Evolutionary conservation across 2,888 invertebrate genomes (phyloP), one percentile per base, ranked within the genome.

Genomic region (Taphrorychus bicolor): DNA sequence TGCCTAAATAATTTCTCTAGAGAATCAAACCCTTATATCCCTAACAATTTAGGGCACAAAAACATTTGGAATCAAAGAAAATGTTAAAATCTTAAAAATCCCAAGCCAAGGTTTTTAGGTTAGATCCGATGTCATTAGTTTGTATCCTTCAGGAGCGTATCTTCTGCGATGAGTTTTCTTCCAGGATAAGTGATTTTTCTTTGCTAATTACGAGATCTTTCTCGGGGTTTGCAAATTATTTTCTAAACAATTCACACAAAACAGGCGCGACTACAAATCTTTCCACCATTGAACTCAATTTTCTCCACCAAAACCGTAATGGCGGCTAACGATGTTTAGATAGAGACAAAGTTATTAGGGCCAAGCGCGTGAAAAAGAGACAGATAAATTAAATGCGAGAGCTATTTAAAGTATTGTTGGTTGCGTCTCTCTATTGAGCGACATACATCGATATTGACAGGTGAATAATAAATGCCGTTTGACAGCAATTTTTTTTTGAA

Each of bases 321-420:
- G 76, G 78, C 78, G 79, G 77, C 78, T 79, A 78, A 78, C 77
- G 78, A 78, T 79, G 79, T 79, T 79, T 79, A 79, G 79, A 79
- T 78, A 74, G 77, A 73, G 76, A 75, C 67, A 64, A 60, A 52
- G 40, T 65, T 69, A 74, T 66, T 52, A 59, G 41, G 51, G 22
- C 23, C 21, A 5, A 19, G 40, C 16, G 14, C 41, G n/a, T 22
- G 24, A 52, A 53, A 70, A 58, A 24, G 32, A 41, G 69, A 65
- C 24, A 18, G 19, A 57, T 14, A 14, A 19, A 56, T 14, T 41
- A 54, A 21, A 45, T 17, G 60, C 18, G 53, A 66, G 49, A 65
- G 21, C 32, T 24, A 59, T 40, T 54, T 14, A 22, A 56, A 49
- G 48, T 45, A 32, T 63, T 63, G 62, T 48, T 63, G 62, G 58